Base-by-base conservation (phyloP, 2,113 vertebrate genomes). In the Pleuronectes platessa region DNA sequence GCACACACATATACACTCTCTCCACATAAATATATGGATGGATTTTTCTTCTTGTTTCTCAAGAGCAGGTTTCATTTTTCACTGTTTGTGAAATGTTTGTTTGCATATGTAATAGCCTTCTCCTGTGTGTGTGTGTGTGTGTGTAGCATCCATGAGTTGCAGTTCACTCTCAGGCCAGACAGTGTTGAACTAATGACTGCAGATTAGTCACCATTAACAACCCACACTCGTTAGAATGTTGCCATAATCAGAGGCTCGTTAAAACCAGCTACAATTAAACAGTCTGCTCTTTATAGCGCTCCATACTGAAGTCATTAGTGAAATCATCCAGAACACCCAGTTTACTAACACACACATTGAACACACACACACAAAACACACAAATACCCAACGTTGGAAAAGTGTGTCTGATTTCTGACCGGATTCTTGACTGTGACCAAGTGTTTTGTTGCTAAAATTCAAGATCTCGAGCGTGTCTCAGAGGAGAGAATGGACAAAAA, bases 91-190 rank as follows among this genome's bases (percentile, higher is more conserved):
- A 59, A 37, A 63, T 35, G 62, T 65, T 37, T 61, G 40, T 81
- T 17, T 72, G 61, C 11, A 31, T 68, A 15, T 31, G 8, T 21
- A 17, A 56, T 54, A 21, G 14, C 11, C 13, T 24, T 13, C 67
- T 65, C 7, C 3, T 53, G 63, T 54, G 26, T 68, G 61, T 73
- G 71, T 61, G 40, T 76, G 53, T 18, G 26, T n/a, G 62, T 79
- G 54, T 58, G 53, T 49, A 74, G 68, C n/a, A n/a, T 94, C 93
- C 94, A 93, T 94, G 93, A 78, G 95, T 94, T 96, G 95, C 74
- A 87, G 85, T 89, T 89, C 90, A 89, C 78, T 79, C 83, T 79
- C 74, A 58, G 90, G 89, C 88, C 89, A 92, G 87, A 92, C 90
- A 90, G 85, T 84, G 79, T 90, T 86, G 88, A 86, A 91, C 92